Evolutionary conservation across 2,888 invertebrate genomes (phyloP), one percentile per base, ranked within the genome.

Genomic region (Drosophila neutralis): DNA sequence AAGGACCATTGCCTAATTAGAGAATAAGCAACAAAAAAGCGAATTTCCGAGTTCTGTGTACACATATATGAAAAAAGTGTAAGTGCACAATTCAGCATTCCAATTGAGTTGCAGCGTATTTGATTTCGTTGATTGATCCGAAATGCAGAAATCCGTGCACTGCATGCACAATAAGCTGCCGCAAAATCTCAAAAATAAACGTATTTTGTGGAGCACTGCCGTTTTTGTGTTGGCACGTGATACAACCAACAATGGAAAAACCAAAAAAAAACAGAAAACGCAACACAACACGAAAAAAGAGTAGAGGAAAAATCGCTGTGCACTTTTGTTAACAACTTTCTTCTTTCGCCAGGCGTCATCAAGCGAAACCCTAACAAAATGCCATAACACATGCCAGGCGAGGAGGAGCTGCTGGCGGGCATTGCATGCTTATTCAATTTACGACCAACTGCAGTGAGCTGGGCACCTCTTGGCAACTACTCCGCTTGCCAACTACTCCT

Each of bases 171-270:
- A 81, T 70, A 66, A 81, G 63, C 49, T 65, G 56, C 63, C 15
- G 40, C 58, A 71, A 71, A 64, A 67, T 11, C 51, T 38, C 3
- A 10, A 31, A 52, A 69, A 53, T 2, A 57, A 33, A 42, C 24
- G 27, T 36, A 56, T 56, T 69, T 69, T 63, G 63, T 7, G n/a
- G 48, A 76, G 21, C 56, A 24, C 15, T 40, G 78, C 65, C 65
- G 52, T 62, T 61, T 69, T 69, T 75, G 18, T 53, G 36, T 49
- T 73, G 82, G 87, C 85, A 88, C 88, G 88, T 88, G 85, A 88
- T 80, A 48, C 69, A 58, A 62, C 49, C 27, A 54, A 58, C 33
- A 52, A 51, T n/a, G n/a, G 35, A 49, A 45, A 13, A 8, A n/a
- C 36, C 33, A 24, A 48, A 57, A 53, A n/a, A 58, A 35, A 56